Conservation (phyloP, 2,888 invertebrate species). For the Agonopterix alstromeriana region DNA sequence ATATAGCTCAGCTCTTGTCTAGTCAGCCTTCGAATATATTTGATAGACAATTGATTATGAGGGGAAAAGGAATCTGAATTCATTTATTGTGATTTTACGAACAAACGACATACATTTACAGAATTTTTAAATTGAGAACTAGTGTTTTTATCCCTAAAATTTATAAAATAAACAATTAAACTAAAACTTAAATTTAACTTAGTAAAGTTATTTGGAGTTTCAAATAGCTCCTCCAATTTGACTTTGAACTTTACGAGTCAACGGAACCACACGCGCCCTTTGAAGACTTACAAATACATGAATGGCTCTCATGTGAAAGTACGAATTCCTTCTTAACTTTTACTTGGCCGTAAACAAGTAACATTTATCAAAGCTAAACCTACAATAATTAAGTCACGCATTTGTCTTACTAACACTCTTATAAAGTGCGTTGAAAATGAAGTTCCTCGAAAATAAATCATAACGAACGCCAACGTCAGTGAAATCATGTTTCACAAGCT, state of each 20-base stretch:
- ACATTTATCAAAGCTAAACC: slow-evolving; percentile 29
- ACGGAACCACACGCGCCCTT: slow-evolving; percentile 19
- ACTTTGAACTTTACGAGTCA: slow-evolving; percentile 40
- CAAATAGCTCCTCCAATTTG: slow-evolving; percentile 5
- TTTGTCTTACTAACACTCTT: slow-evolving; percentile 33
- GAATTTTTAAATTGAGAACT: no score
- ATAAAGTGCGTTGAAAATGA: slow-evolving; percentile 29
- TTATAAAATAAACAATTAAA: no score
- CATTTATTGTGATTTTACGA: no score
- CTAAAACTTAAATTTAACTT: no score
- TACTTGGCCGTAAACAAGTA: slow-evolving; percentile 11
- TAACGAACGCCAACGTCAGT: slow-evolving; percentile 49
- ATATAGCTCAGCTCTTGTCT: slow-evolving; percentile 10
- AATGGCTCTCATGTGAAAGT: slow-evolving; percentile 15
- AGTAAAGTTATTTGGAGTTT: no score
- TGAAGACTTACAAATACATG: slow-evolving; percentile 25
- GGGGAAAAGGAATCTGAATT: slow-evolving; percentile 15
- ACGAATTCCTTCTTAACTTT: slow-evolving; percentile 9
- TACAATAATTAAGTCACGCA: slow-evolving; percentile 31
- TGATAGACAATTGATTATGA: no score
- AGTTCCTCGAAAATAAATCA: slow-evolving; percentile 56
- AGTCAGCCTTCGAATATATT: no score
- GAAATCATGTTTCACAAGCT: slow-evolving; percentile 56
- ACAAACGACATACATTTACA: no score
- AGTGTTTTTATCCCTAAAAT: no score